These are phyloP conservation scores for Arion vulgaris DNA, from an alignment of 1,140 invertebrate species.

Conservation along the genomic window DNA sequence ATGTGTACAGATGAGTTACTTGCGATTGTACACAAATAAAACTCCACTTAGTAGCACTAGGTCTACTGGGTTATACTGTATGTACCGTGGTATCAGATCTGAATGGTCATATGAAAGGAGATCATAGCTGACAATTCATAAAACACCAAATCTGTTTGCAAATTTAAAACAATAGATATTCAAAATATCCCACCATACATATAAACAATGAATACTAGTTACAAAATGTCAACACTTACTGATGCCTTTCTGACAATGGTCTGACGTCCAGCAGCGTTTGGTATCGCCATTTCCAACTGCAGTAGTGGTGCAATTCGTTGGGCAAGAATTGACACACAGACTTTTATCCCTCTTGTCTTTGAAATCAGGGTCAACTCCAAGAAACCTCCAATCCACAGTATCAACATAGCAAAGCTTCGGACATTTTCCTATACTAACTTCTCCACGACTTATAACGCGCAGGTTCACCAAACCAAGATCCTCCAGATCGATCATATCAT, in stretches of 20 bases:
- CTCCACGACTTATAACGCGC: conserved; percentile 85
- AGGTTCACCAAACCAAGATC: conserved; percentile 88
- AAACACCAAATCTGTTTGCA: too few relatives aligned
- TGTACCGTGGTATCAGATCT: too few relatives aligned
- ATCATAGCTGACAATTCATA: too few relatives aligned
- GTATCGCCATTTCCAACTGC: conserved; percentile 41
- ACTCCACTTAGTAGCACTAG: too few relatives aligned
- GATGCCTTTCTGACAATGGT: conserved; percentile 66
- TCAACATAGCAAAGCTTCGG: conserved; percentile 88
- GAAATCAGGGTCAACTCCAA: conserved; percentile 70
- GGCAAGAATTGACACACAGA: conserved; percentile 68
- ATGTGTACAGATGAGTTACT: too few relatives aligned
- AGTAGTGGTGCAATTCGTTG: conserved; percentile 49
- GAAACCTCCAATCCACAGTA: conserved; percentile 90
- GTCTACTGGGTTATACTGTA: too few relatives aligned
- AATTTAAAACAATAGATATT: too few relatives aligned
- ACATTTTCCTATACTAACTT: conserved; percentile 91
- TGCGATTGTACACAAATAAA: too few relatives aligned
- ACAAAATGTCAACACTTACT: conserved; percentile 50
- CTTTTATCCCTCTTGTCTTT: conserved; percentile 60
- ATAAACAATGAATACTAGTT: too few relatives aligned
- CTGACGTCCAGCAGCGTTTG: conserved; percentile 63
- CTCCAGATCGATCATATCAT: conserved; percentile 77
- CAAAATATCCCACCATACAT: too few relatives aligned
- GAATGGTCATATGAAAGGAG: too few relatives aligned